Conservation (phyloP, 2,888 invertebrate genomes). For the Merodon equestris region DNA sequence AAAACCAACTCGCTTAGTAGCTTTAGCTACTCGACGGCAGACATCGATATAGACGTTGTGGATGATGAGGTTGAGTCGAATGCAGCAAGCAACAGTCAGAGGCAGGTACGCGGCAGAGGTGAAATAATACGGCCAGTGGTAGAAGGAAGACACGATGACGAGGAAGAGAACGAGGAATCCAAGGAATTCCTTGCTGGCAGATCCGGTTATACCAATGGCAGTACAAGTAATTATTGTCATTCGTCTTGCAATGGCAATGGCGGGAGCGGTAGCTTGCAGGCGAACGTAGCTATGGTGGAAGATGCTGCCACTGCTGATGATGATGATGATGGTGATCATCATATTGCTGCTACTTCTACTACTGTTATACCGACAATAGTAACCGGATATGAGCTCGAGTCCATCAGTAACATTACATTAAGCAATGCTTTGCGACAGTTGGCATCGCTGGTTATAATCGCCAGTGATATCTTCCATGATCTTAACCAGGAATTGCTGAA, state of each 20-base stretch:
- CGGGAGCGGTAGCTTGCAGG: slow-evolving; percentile 54
- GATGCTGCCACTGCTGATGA: no score
- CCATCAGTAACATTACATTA: slow-evolving; percentile 91
- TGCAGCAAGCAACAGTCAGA: slow-evolving; percentile 50
- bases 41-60: slow-evolving; percentile 70
- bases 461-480: slow-evolving; percentile 92
- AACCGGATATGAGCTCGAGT: slow-evolving; percentile 88
- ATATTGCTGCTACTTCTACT: slow-evolving; percentile 8
- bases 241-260: slow-evolving; percentile 56
- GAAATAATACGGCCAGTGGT: slow-evolving; percentile 25
- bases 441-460: slow-evolving; percentile 89
- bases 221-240: slow-evolving; percentile 46
- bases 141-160: slow-evolving; percentile 18
- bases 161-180: slow-evolving; percentile 40
- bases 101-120: slow-evolving; percentile 56
- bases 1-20: slow-evolving; percentile 68
- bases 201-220: slow-evolving; percentile 58
- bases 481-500: slow-evolving; percentile 87
- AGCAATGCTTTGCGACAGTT: slow-evolving; percentile 91
- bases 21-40: slow-evolving; percentile 71
- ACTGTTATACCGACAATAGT: slow-evolving; percentile 76
- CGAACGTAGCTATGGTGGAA: slow-evolving; percentile 19
- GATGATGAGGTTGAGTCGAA: slow-evolving; percentile 67
- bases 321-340: slow-evolving; percentile 21
- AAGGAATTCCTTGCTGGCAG: slow-evolving; percentile 59